These are phyloP conservation scores for Acholoe squamosa DNA, from an alignment of 2,888 invertebrate genomes.

Conservation along the genomic window DNA sequence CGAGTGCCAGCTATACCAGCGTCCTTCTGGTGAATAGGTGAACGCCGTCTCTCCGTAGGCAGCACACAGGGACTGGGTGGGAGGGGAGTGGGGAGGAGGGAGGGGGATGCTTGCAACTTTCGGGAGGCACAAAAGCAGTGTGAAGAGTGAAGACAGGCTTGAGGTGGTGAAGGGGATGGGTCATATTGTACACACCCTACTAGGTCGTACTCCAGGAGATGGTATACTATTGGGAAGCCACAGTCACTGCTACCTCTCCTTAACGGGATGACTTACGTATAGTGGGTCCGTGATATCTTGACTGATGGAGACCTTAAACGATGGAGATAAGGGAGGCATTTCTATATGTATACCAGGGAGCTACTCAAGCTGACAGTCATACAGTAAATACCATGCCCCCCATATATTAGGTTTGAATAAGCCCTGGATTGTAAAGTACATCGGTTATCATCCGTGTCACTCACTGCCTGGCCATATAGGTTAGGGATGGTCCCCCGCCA, in stretches of 20 bases:
- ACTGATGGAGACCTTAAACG: no score
- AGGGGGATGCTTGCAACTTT: background rate
- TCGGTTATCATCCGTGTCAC: no score
- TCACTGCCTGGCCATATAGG: no score
- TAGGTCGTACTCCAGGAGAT: background rate
- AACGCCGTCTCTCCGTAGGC: background rate
- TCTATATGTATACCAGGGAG: no score
- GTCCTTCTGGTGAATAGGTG: slow-evolving; percentile 19
- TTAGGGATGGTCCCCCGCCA: background rate
- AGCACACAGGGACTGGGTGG: background rate
- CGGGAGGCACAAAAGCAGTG: background rate
- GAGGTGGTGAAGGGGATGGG: background rate
- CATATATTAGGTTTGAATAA: no score
- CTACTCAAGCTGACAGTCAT: no score
- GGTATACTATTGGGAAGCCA: background rate
- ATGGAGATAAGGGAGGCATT: no score
- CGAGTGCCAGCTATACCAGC: slow-evolving; percentile 14
- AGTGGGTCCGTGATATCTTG: no score
- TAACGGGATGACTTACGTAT: no score
- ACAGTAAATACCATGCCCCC: no score
- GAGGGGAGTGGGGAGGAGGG: no score
- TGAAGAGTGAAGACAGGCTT: slow-evolving; percentile 16
- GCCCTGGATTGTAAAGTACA: no score
- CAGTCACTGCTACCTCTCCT: background rate
- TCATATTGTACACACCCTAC: background rate